Evolutionary conservation across 2,113 vertebrate species (phyloP).

Genomic region (Jacana jacana): DNA sequence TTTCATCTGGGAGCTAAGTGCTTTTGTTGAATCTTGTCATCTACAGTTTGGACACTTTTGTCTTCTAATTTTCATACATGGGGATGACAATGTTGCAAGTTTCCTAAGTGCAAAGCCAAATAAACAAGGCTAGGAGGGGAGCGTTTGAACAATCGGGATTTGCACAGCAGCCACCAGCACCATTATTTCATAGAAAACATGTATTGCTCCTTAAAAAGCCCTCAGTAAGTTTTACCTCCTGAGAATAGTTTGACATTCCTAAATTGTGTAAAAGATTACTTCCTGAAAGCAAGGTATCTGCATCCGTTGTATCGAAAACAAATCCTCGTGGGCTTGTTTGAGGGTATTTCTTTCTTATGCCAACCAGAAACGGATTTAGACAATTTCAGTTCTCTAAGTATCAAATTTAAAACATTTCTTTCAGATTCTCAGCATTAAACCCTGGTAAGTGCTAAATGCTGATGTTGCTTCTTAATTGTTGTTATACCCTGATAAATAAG

Average conservation of each 20-base stretch:
- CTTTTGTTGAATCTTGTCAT: conserved; percentile 18
- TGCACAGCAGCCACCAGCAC: neutral
- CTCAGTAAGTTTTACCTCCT: neutral
- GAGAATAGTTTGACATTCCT: neutral
- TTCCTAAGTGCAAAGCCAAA: neutral
- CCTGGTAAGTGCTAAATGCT: neutral
- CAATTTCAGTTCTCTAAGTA: neutral
- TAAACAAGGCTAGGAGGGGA: neutral
- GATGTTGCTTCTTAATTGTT: conserved; percentile 54
- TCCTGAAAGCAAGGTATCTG: neutral
- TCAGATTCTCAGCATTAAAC: neutral
- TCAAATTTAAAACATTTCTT: neutral
- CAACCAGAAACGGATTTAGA: neutral
- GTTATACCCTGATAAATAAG: conserved; percentile 70
- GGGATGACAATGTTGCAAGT: neutral
- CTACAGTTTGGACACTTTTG: conserved; percentile 26
- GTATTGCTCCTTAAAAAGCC: neutral
- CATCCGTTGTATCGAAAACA: neutral
- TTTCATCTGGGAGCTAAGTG: neutral
- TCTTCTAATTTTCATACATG: conserved; percentile 21
- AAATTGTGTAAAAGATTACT: neutral
- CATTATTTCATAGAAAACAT: neutral
- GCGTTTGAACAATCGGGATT: neutral
- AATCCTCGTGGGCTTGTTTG: neutral
- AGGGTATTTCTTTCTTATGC: neutral